Evolutionary conservation across 2,888 invertebrate species (phyloP).

Genomic region (Acronicta leporina): DNA sequence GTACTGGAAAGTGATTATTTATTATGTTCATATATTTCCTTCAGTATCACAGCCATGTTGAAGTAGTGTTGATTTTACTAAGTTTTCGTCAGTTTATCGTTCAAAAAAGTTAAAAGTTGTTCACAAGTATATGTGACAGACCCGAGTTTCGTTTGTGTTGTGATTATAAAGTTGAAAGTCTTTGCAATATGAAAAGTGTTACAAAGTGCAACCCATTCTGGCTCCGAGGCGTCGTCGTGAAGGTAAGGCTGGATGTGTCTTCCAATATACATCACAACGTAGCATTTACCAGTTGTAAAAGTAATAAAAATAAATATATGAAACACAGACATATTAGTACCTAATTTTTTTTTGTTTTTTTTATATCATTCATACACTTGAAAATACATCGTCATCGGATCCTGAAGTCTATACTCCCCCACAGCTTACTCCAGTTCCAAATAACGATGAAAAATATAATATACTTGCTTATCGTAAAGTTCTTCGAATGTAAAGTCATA

Average conservation of each 20-base stretch:
- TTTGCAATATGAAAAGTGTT: slow-evolving; percentile 88
- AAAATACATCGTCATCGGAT: too few species aligned
- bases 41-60: slow-evolving; percentile 89
- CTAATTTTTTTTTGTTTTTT: slow-evolving; percentile 11
- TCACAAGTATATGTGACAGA: slow-evolving; percentile 88
- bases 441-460: background rate
- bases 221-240: slow-evolving; percentile 86
- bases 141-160: slow-evolving; percentile 88
- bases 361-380: slow-evolving; percentile 19
- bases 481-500: slow-evolving; percentile 18
- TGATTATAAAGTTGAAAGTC: slow-evolving; percentile 85
- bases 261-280: slow-evolving; percentile 86
- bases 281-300: slow-evolving; percentile 67
- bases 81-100: slow-evolving; percentile 86
- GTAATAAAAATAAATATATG: slow-evolving; percentile 34
- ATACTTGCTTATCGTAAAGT: background rate
- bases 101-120: slow-evolving; percentile 83
- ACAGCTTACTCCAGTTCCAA: too few species aligned
- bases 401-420: too few species aligned
- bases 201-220: slow-evolving; percentile 87
- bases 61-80: slow-evolving; percentile 88
- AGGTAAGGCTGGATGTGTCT: slow-evolving; percentile 90
- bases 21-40: slow-evolving; percentile 88
- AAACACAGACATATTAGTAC: slow-evolving; percentile 13
- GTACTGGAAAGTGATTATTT: slow-evolving; percentile 87